Percentiles rank a stretch among this genome's conserved stretches.
These are phyloP conservation scores for Ctenodactylus gundi DNA, from an alignment of 2,113 vertebrate genomes.

Conservation along the genomic window DNA sequence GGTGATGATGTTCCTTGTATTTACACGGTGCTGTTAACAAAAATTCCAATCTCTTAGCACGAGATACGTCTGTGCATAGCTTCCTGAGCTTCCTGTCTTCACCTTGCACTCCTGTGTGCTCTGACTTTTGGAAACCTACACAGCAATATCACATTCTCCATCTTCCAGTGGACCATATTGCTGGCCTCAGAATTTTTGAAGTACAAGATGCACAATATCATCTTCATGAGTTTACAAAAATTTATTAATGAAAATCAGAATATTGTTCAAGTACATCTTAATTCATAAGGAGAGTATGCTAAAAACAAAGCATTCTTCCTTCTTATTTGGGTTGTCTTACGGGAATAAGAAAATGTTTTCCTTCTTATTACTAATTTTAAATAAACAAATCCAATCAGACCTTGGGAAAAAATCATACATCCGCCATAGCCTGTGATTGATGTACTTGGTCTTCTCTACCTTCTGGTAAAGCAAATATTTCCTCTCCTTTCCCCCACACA, in stretches of 20 bases:
- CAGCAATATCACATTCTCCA: not conserved
- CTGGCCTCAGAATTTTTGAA: not conserved
- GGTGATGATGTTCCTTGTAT: not conserved
- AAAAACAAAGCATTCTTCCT: not conserved
- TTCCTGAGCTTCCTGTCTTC: not conserved
- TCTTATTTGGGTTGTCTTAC: not conserved
- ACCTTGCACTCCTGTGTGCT: not conserved
- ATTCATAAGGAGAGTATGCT: not conserved
- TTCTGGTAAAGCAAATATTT: not conserved
- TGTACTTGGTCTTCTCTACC: too few species aligned
- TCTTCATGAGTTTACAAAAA: not conserved
- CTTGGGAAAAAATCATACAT: not conserved
- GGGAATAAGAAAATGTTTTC: not conserved
- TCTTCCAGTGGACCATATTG: not conserved
- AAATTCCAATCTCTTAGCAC: not conserved
- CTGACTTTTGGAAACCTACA: not conserved
- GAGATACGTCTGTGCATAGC: not conserved
- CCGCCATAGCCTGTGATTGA: too few species aligned
- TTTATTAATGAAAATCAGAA: not conserved
- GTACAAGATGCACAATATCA: not conserved
- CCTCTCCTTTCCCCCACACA: not conserved
- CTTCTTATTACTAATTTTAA: not conserved
- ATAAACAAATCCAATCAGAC: not conserved
- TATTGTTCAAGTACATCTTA: not conserved
- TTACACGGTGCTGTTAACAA: slow-evolving; percentile 29